These are phyloP conservation scores for Bibio marci DNA, from an alignment of 2,888 invertebrate genomes.

Conservation along the genomic window DNA sequence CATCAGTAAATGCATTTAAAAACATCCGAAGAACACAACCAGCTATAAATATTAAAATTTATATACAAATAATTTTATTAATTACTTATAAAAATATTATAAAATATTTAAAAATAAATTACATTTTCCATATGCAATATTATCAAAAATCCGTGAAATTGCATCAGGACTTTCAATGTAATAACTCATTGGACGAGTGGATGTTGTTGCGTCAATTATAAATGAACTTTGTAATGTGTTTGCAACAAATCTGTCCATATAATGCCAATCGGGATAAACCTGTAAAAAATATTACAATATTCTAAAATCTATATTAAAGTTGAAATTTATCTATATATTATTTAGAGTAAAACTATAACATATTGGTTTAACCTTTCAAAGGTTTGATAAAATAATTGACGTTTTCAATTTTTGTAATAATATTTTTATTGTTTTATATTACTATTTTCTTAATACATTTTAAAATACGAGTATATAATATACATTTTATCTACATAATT, in stretches of 20 bases:
- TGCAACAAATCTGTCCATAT: constrained; percentile 60
- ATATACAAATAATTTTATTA: not conserved
- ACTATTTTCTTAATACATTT: too few relatives aligned
- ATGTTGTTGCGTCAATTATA: constrained; percentile 49
- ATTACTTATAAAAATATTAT: constrained; percentile 6
- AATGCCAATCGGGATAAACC: constrained; percentile 46
- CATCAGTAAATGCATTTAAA: constrained; percentile 56
- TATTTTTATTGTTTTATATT: too few relatives aligned
- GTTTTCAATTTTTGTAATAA: too few relatives aligned
- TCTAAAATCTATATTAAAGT: too few relatives aligned
- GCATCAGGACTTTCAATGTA: constrained; percentile 69
- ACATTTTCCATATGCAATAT: constrained; percentile 79
- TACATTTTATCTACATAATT: too few relatives aligned
- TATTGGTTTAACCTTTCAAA: too few relatives aligned
- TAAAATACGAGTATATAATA: too few relatives aligned
- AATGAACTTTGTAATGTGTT: constrained; percentile 57
- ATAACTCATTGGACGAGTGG: constrained; percentile 65
- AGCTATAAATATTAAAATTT: not conserved
- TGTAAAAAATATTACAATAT: constrained; percentile 13
- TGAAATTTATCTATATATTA: too few relatives aligned
- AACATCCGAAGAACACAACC: constrained; percentile 38
- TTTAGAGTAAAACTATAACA: too few relatives aligned
- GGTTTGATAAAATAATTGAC: too few relatives aligned
- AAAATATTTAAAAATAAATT: constrained; percentile 36
- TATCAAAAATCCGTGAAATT: constrained; percentile 65